Conservation (phyloP, 2,113 vertebrate genomes). For the Serinus canaria region DNA sequence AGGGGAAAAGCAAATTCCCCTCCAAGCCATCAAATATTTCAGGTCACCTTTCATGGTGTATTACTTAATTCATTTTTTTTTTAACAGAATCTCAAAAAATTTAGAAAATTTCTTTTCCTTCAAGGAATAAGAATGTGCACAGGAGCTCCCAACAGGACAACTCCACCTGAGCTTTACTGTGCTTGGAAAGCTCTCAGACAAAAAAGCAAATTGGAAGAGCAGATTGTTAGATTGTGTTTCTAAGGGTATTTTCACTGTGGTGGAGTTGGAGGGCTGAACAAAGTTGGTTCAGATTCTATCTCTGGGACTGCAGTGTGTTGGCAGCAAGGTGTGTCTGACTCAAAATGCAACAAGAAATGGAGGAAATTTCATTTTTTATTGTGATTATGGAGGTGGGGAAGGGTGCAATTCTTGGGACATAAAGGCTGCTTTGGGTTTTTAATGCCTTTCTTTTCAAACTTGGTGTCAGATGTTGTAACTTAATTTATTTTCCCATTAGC, state of each 20-base stretch:
- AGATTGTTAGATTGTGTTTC: background rate
- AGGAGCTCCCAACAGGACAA: background rate
- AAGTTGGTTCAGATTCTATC: background rate
- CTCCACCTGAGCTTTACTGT: background rate
- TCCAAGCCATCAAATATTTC: background rate
- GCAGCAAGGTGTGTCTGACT: background rate
- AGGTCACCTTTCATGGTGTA: background rate
- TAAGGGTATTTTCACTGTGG: background rate
- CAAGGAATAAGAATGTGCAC: background rate
- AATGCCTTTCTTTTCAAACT: background rate
- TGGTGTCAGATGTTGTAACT: conserved; percentile 15
- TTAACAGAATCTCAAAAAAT: background rate
- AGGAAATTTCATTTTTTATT: background rate
- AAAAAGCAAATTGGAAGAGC: background rate
- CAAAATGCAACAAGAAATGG: conserved; percentile 27
- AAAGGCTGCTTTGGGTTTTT: background rate
- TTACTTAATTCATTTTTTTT: background rate
- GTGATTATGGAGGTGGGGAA: background rate
- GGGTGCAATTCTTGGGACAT: background rate
- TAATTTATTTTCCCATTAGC: conserved; percentile 30
- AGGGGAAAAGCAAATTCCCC: background rate
- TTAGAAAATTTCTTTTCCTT: background rate
- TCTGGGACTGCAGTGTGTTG: background rate
- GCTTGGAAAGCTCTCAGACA: background rate
- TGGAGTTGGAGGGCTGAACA: background rate